Conservation (phyloP, 2,888 invertebrate species). For the Chrysotoxum bicinctum region DNA sequence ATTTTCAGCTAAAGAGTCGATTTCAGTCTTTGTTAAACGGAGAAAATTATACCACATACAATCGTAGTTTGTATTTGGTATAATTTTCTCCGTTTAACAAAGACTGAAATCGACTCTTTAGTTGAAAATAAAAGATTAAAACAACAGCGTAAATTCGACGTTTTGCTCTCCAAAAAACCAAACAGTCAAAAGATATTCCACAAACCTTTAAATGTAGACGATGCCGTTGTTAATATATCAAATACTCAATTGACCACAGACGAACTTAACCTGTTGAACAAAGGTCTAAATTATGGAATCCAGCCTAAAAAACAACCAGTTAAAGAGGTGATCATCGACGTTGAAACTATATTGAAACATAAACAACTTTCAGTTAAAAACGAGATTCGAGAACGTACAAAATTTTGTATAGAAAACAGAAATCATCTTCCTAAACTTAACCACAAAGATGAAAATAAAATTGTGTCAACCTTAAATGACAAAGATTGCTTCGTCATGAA, state of each 20-base stretch:
- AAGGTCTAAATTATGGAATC: slow-evolving; percentile 5
- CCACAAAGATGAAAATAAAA: background rate
- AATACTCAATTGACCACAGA: background rate
- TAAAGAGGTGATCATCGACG: background rate
- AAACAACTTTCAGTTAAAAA: no score
- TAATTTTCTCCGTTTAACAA: background rate
- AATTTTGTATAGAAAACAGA: background rate
- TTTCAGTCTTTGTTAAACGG: no score
- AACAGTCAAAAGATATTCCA: background rate
- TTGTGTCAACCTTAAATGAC: background rate
- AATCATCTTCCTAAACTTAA: background rate
- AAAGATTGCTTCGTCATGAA: background rate
- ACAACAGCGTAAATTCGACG: background rate
- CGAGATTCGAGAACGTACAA: background rate
- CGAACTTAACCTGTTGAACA: background rate
- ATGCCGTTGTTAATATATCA: background rate
- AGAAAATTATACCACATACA: no score
- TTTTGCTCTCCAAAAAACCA: background rate
- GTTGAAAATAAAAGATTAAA: background rate
- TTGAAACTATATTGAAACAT: slow-evolving; percentile 7
- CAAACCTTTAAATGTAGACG: background rate
- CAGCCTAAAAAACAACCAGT: slow-evolving; percentile 1
- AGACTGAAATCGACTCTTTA: background rate
- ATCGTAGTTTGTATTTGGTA: slow-evolving; percentile 7
- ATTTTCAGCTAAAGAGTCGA: no score